Evolutionary conservation across 2,113 vertebrate genomes (phyloP).

Genomic region (Butastur rufipennis): DNA sequence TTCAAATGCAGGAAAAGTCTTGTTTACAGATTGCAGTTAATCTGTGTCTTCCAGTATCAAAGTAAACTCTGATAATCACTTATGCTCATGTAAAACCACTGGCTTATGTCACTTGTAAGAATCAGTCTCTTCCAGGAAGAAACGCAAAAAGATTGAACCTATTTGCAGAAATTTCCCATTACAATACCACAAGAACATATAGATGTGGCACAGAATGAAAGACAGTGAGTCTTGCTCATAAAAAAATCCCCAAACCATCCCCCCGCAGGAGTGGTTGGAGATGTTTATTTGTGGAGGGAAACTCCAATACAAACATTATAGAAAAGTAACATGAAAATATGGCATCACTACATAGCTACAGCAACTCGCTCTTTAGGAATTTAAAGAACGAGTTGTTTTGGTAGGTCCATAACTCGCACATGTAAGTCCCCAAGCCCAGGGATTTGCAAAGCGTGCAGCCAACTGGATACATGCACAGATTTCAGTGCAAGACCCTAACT

Average conservation of each 20-base stretch:
- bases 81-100: neutral
- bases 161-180: neutral
- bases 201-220: neutral
- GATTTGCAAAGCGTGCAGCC: neutral
- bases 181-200: neutral
- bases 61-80: neutral
- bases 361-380: neutral
- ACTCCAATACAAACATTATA: neutral
- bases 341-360: neutral
- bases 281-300: neutral
- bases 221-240: neutral
- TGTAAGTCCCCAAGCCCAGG: neutral
- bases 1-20: neutral
- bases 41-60: neutral
- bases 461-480: rapidly evolving
- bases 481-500: neutral
- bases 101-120: neutral
- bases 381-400: neutral
- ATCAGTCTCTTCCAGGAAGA: neutral
- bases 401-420: rapidly evolving
- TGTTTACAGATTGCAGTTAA: neutral
- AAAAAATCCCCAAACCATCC: neutral
- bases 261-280: neutral
- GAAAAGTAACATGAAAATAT: neutral
- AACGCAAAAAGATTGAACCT: neutral